Conservation (phyloP, 2,888 invertebrate genomes). For the Heliconius hortense region DNA sequence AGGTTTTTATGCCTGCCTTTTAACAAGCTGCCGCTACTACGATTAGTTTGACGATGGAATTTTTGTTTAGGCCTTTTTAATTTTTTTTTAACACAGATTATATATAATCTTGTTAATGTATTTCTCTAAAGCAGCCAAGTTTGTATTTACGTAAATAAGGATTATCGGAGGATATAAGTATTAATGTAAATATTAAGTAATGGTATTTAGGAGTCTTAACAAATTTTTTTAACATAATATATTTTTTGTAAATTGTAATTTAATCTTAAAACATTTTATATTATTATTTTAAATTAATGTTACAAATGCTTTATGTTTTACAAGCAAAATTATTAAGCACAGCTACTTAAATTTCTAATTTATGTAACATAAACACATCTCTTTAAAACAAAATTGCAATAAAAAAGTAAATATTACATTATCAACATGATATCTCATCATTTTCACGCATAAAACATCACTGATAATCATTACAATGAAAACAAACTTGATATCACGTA, state of each 20-base stretch:
- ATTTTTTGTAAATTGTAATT: neutral
- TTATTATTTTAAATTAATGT: too few species aligned
- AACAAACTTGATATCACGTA: slow-evolving; percentile 16
- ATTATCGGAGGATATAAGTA: neutral
- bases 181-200: neutral
- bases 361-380: neutral
- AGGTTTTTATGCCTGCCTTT: slow-evolving; percentile 56
- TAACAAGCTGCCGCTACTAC: slow-evolving; percentile 53
- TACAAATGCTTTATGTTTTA: neutral
- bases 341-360: neutral
- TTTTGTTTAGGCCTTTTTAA: slow-evolving; percentile 27
- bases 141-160: neutral
- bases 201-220: neutral
- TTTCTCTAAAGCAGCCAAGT: neutral
- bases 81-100: slow-evolving; percentile 23
- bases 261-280: too few species aligned
- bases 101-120: slow-evolving; percentile 23
- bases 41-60: slow-evolving; percentile 48
- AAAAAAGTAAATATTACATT: neutral
- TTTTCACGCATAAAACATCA: neutral
- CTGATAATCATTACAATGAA: neutral
- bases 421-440: neutral
- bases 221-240: neutral
- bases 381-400: neutral
- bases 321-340: neutral